Conservation (phyloP, 2,797 vertebrate species). For the Steatocranus sp. region DNA sequence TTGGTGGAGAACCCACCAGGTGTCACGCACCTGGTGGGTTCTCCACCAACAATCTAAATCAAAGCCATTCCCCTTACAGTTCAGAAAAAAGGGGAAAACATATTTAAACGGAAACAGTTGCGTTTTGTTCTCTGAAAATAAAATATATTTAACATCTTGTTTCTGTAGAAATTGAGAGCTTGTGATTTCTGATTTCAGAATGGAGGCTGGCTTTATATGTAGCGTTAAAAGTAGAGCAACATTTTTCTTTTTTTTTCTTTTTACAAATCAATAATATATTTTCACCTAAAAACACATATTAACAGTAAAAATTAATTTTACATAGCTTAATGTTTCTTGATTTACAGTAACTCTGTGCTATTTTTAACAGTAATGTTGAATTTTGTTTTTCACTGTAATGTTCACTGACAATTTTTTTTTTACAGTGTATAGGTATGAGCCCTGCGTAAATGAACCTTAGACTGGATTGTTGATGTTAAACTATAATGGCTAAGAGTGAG, state of each 20-base stretch:
- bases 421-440: neutral
- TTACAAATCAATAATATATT: neutral
- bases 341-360: neutral
- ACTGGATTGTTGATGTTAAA: neutral
- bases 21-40: too few species aligned
- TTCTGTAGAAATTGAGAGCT: neutral
- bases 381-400: neutral
- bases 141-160: neutral
- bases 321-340: neutral
- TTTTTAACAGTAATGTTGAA: neutral
- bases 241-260: neutral
- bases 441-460: neutral
- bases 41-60: too few species aligned
- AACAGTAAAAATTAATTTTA: neutral
- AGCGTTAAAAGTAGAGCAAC: neutral
- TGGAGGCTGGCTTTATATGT: neutral
- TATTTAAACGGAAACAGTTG: neutral
- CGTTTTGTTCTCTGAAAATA: neutral
- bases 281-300: neutral
- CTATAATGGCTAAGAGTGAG: neutral
- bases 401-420: neutral
- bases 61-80: too few species aligned
- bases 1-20: neutral
- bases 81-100: too few species aligned
- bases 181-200: accelerated